Evolutionary conservation across 92 coral and sea anemone genomes (phyloP).

Genomic region (Plumapathes pennacea): DNA sequence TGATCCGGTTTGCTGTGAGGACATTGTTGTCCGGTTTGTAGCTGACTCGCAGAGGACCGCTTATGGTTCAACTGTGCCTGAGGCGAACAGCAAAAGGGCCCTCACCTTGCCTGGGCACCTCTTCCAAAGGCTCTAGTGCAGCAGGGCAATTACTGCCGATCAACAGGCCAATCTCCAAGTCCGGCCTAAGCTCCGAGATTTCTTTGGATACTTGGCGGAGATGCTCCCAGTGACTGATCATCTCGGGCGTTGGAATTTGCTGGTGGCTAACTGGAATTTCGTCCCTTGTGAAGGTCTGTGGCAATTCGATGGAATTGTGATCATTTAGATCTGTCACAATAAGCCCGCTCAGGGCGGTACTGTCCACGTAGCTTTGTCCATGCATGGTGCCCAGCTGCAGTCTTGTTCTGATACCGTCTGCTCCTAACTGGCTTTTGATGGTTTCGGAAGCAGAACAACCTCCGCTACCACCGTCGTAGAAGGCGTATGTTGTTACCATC

Average conservation of each 20-base stretch:
- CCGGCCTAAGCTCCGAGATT: constrained; percentile 44
- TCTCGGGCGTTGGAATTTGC: constrained; percentile 56
- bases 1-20: constrained; percentile 9
- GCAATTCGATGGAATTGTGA: constrained; percentile 21
- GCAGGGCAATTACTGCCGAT: constrained; percentile 60
- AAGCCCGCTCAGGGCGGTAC: constrained; percentile 10
- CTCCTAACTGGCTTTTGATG: constrained; percentile 35
- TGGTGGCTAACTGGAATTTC: constrained; percentile 34
- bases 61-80: constrained; percentile 56
- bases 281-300: constrained; percentile 25
- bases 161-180: constrained; percentile 52
- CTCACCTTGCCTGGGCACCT: constrained; percentile 38
- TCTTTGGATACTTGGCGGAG: constrained; percentile 28
- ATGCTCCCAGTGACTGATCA: constrained; percentile 25
- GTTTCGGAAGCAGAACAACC: constrained; percentile 59
- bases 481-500: constrained; percentile 55
- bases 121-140: constrained; percentile 60
- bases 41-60: constrained; percentile 40
- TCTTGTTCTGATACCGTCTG: constrained; percentile 11
- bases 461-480: constrained; percentile 68
- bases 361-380: constrained; percentile 28
- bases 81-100: constrained; percentile 65
- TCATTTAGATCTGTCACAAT: constrained; percentile 27
- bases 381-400: constrained; percentile 60
- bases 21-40: background rate